A percentile compares a stretch with the other conserved stretches of the same genome.
These are phyloP conservation scores for Ormyrus pomaceus DNA, from an alignment of 2,888 invertebrate species.

Conservation along the genomic window DNA sequence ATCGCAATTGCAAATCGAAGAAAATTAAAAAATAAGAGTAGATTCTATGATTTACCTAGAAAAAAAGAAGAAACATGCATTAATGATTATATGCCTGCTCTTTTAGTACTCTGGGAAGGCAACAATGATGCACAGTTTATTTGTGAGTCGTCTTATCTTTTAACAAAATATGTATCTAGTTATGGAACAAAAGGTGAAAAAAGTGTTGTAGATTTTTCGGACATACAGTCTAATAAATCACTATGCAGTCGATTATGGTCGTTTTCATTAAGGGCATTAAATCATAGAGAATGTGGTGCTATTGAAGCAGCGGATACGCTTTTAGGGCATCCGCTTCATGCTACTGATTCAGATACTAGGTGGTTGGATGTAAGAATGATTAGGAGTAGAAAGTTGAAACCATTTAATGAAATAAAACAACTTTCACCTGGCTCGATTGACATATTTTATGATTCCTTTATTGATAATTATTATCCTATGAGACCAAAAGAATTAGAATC, in stretches of 20 bases:
- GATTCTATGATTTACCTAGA: background rate
- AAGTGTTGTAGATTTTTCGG: conserved; percentile 58
- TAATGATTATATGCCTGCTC: conserved; percentile 61
- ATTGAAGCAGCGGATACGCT: conserved; percentile 62
- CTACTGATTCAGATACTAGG: conserved; percentile 66
- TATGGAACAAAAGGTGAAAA: conserved; percentile 67
- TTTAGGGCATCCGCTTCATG: conserved; percentile 60
- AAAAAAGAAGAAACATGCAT: conserved; percentile 33
- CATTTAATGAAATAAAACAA: conserved; percentile 34
- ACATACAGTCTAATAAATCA: conserved; percentile 64
- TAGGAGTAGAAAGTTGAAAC: conserved; percentile 55
- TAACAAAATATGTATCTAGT: conserved; percentile 64
- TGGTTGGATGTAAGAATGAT: conserved; percentile 64
- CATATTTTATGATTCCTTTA: conserved; percentile 1
- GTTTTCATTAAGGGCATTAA: conserved; percentile 62
- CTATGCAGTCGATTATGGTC: conserved; percentile 63
- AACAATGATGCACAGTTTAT: conserved; percentile 65
- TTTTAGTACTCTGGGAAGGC: conserved; percentile 63
- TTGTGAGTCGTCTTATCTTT: conserved; percentile 61
- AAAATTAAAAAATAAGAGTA: background rate
- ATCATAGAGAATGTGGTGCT: conserved; percentile 67
- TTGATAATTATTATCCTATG: conserved; percentile 7
- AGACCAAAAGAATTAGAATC: background rate
- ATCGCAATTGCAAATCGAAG: conserved; percentile 11
- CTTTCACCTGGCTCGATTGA: conserved; percentile 42